Conservation (phyloP, 37 sponge, comb jelly and placozoan species). For the Beroe forskalii region DNA sequence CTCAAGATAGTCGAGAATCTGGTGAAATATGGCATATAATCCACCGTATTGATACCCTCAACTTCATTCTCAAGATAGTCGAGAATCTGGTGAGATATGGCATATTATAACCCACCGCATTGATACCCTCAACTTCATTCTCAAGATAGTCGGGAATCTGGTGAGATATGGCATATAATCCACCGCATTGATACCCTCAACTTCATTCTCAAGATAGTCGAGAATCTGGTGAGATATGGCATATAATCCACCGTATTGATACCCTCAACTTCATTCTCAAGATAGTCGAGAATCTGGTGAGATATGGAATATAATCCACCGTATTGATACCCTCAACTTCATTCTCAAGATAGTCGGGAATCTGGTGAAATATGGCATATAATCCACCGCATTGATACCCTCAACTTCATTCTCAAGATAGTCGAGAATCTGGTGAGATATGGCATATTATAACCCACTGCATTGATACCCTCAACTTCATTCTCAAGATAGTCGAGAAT, state of each 20-base stretch:
- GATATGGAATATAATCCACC: neutral
- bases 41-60: too few species aligned
- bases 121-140: slow-evolving; percentile 80
- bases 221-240: slow-evolving; percentile 45
- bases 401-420: too few species aligned
- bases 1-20: slow-evolving; percentile 69
- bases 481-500: slow-evolving; percentile 70
- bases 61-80: too few species aligned
- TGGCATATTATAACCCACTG: too few species aligned
- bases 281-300: slow-evolving; percentile 68
- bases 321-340: slow-evolving; percentile 81
- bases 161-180: neutral
- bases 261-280: slow-evolving; percentile 79
- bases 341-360: slow-evolving; percentile 70
- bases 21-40: too few species aligned
- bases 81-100: too few species aligned
- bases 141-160: slow-evolving; percentile 69
- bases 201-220: slow-evolving; percentile 73
- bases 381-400: too few species aligned
- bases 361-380: too few species aligned
- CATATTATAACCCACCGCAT: slow-evolving; percentile 86
- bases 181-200: slow-evolving; percentile 77
- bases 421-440: too few species aligned
- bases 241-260: slow-evolving; percentile 66
- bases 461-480: slow-evolving; percentile 82